A percentile compares a stretch with the other conserved stretches of the same genome.
These are phyloP conservation scores for Lycorma delicatula DNA, from an alignment of 1,140 invertebrate genomes.

Conservation along the genomic window DNA sequence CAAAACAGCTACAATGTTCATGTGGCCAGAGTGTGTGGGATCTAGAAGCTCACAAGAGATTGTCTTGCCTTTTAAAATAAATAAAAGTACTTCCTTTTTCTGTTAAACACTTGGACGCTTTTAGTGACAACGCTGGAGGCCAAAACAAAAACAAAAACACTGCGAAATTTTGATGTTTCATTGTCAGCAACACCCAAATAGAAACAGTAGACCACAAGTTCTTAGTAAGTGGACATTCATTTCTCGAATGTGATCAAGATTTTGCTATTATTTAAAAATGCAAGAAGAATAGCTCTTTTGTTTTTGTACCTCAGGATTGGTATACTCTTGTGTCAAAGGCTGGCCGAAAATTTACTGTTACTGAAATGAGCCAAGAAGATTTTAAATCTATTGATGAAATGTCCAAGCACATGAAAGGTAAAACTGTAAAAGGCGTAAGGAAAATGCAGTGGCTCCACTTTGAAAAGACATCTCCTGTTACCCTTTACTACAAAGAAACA, in stretches of 20 bases:
- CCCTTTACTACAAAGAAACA: background rate
- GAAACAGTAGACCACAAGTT: slow-evolving; percentile 22
- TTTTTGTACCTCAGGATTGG: slow-evolving; percentile 2
- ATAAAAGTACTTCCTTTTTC: slow-evolving; percentile 8
- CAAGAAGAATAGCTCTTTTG: background rate
- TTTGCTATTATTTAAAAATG: slow-evolving; percentile 16
- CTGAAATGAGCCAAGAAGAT: background rate
- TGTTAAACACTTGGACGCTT: slow-evolving; percentile 12
- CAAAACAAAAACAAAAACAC: slow-evolving; percentile 19
- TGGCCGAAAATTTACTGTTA: background rate
- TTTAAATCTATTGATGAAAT: background rate
- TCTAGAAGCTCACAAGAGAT: slow-evolving; percentile 20
- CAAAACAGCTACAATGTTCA: no score
- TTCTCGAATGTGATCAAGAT: slow-evolving; percentile 22
- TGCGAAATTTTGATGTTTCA: slow-evolving; percentile 24
- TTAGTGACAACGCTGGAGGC: slow-evolving; percentile 17
- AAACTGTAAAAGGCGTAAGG: background rate
- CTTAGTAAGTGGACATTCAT: slow-evolving; percentile 21
- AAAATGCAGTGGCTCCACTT: no score
- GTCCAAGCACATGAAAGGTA: background rate
- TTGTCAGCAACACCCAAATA: slow-evolving; percentile 20
- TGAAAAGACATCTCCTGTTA: background rate
- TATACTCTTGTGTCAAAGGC: background rate
- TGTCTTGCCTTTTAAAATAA: slow-evolving; percentile 22
- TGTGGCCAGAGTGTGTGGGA: slow-evolving; percentile 22